These are phyloP conservation scores for Falco berigora DNA, from an alignment of 2,797 vertebrate species.

Conservation along the genomic window DNA sequence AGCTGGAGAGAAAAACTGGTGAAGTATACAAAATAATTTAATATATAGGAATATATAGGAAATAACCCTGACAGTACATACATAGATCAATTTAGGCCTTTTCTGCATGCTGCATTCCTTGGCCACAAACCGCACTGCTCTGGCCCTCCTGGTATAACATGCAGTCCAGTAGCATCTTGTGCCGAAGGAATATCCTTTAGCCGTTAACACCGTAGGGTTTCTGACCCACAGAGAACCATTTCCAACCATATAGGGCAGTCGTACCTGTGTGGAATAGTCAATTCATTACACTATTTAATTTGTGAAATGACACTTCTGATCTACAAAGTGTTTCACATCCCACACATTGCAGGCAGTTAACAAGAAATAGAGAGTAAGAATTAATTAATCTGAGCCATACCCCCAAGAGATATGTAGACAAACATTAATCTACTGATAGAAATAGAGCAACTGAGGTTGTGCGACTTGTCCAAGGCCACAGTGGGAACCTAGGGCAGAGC, in stretches of 20 bases:
- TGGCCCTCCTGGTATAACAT: background rate
- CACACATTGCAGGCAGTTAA: background rate
- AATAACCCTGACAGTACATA: background rate
- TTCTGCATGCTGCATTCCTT: background rate
- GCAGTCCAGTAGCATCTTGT: background rate
- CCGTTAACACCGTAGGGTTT: background rate
- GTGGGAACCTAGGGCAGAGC: background rate
- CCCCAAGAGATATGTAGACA: conserved; percentile 1
- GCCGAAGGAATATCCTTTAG: background rate
- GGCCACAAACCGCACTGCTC: background rate
- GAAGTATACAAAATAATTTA: background rate
- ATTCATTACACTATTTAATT: background rate
- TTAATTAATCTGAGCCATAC: conserved; percentile 17
- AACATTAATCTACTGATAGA: background rate
- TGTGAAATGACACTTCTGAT: background rate
- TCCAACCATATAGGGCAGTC: background rate
- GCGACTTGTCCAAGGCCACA: background rate
- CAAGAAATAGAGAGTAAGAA: background rate
- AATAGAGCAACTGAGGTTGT: background rate
- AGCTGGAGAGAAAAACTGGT: background rate
- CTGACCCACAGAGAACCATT: background rate
- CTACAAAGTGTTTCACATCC: background rate
- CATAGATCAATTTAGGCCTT: background rate
- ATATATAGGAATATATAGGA: background rate
- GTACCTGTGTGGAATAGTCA: background rate